Conservation (phyloP, 2,888 invertebrate genomes). For the Heliconius ismenius region DNA sequence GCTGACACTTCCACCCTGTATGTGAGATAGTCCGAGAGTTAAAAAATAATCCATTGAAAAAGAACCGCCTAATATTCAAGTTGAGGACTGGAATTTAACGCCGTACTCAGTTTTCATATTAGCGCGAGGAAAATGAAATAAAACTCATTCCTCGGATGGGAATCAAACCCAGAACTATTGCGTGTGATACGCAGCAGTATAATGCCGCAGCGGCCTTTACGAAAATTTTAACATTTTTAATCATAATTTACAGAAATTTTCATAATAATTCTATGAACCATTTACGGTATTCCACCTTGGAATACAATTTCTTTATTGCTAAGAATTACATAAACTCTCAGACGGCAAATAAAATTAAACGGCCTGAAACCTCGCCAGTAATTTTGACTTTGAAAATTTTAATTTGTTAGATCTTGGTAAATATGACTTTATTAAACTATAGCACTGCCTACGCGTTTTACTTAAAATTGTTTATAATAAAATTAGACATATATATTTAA, state of each 20-base stretch:
- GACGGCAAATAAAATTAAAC: constrained; percentile 37
- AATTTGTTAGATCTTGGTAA: constrained; percentile 2
- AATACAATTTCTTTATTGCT: constrained; percentile 34
- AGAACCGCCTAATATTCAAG: no score
- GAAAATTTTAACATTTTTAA: neutral
- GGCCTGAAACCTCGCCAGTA: constrained; percentile 11
- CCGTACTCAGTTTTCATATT: no score
- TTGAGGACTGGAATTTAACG: no score
- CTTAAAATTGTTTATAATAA: neutral
- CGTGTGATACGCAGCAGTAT: no score
- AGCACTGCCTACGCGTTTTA: neutral
- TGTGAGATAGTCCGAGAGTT: no score
- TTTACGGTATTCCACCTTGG: constrained; percentile 24
- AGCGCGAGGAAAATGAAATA: no score
- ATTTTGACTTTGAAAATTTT: constrained; percentile 12
- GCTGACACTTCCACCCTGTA: no score
- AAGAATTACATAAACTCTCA: constrained; percentile 35
- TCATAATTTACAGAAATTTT: neutral
- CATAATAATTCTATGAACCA: constrained; percentile 30
- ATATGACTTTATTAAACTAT: neutral
- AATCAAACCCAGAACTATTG: no score
- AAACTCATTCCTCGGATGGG: no score
- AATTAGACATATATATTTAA: neutral
- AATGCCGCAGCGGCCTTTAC: no score
- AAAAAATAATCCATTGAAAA: no score